Conservation (phyloP, 2,888 invertebrate genomes). For the Lochmaea crataegi region DNA sequence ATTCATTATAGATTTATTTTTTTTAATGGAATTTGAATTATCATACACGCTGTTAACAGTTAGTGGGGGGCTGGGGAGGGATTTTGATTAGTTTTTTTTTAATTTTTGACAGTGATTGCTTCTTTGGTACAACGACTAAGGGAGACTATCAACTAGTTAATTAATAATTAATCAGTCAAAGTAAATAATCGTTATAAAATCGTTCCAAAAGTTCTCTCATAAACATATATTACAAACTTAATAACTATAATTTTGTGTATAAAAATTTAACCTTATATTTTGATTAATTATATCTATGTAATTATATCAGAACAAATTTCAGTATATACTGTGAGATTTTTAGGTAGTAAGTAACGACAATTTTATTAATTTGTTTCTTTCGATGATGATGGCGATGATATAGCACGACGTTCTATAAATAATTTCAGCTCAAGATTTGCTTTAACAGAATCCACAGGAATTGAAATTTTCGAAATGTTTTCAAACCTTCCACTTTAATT, state of each 20-base stretch:
- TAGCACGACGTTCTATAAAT: too few relatives aligned
- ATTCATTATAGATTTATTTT: conserved; percentile 16
- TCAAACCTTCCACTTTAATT: too few relatives aligned
- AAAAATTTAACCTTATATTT: conserved; percentile 57
- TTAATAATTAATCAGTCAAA: conserved; percentile 45
- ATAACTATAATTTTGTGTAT: conserved; percentile 57
- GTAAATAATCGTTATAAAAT: conserved; percentile 48
- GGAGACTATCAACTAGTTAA: conserved; percentile 39
- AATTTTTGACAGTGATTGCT: conserved; percentile 56
- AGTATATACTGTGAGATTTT: conserved; percentile 32
- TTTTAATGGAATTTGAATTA: conserved; percentile 52
- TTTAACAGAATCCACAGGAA: too few relatives aligned
- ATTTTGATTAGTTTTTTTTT: conserved; percentile 53
- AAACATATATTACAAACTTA: conserved; percentile 56
- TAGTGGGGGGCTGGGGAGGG: conserved; percentile 49
- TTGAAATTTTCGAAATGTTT: too few relatives aligned
- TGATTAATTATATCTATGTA: conserved; percentile 42
- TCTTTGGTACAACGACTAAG: conserved; percentile 57
- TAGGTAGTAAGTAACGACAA: conserved; percentile 13
- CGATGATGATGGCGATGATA: too few relatives aligned
- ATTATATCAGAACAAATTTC: conserved; percentile 47
- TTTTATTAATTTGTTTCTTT: too few relatives aligned
- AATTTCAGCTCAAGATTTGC: too few relatives aligned
- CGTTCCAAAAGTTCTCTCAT: conserved; percentile 52
- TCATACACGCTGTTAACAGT: conserved; percentile 58